Evolutionary conservation across 2,113 vertebrate genomes (phyloP).

Genomic region (Lonchura striata): DNA sequence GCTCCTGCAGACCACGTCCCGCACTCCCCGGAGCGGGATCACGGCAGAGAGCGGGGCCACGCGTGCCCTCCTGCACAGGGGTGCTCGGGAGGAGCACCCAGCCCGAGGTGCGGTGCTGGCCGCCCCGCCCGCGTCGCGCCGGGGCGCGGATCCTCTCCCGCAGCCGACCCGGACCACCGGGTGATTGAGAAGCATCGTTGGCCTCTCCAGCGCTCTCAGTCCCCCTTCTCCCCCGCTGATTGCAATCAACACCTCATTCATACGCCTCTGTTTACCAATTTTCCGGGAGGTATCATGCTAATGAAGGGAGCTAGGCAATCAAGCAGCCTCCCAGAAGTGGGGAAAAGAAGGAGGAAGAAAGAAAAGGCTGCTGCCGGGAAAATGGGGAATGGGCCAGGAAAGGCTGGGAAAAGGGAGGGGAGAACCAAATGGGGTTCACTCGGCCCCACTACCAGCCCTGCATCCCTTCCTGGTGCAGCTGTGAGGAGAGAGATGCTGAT

Average conservation of each 20-base stretch:
- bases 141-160: neutral
- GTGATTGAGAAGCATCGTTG: neutral
- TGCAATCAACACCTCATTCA: constrained; percentile 72
- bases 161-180: neutral
- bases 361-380: neutral
- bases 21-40: neutral
- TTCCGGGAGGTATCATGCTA: constrained; percentile 33
- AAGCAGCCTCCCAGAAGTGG: constrained; percentile 23
- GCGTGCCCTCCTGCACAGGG: neutral
- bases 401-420: neutral
- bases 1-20: neutral
- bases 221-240: constrained; percentile 55
- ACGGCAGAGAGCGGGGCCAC: rapidly evolving
- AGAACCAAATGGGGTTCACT: neutral
- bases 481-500: neutral
- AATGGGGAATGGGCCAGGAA: neutral
- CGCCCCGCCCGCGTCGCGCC: neutral
- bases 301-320: constrained; percentile 48
- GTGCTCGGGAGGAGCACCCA: neutral
- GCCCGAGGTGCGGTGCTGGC: rapidly evolving
- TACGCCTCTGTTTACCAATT: constrained; percentile 47
- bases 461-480: neutral
- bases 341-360: neutral
- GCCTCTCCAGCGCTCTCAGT: constrained; percentile 24
- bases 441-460: neutral